phyloP scores from a whole-genome alignment of 2,888 invertebrate species.

The Xylota segnis region DNA sequence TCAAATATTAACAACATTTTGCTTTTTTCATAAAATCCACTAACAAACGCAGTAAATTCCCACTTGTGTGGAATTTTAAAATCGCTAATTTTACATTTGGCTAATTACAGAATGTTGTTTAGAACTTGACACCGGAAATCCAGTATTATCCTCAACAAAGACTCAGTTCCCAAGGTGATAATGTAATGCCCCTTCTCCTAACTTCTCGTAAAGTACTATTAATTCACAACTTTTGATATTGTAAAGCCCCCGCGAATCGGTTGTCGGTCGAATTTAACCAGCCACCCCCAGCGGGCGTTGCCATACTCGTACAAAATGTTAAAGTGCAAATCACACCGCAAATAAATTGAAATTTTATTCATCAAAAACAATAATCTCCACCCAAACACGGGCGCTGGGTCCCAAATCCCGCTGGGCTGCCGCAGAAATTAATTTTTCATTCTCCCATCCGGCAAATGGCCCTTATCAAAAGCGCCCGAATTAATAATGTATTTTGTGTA shows the following conservation, averaged over 20 bases:
- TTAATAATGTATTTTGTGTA: slow-evolving; percentile 74
- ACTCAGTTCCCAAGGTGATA: slow-evolving; percentile 7
- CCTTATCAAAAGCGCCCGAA: slow-evolving; percentile 67
- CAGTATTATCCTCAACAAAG: slow-evolving; percentile 35
- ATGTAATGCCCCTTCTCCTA: slow-evolving; percentile 21
- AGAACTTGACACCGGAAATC: slow-evolving; percentile 33
- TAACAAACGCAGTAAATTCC: background rate
- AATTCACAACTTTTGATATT: slow-evolving; percentile 40
- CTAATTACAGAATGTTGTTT: slow-evolving; percentile 26
- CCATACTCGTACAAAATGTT: slow-evolving; percentile 7
- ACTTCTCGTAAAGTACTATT: slow-evolving; percentile 4
- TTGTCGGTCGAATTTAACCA: background rate
- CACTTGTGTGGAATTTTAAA: background rate
- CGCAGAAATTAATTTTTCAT: slow-evolving; percentile 75
- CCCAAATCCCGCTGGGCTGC: slow-evolving; percentile 44
- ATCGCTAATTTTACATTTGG: slow-evolving; percentile 6
- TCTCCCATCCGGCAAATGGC: slow-evolving; percentile 58
- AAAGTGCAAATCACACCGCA: slow-evolving; percentile 72
- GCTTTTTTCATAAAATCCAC: background rate
- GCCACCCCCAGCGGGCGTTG: background rate
- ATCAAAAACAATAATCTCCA: slow-evolving; percentile 72
- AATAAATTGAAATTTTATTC: slow-evolving; percentile 76
- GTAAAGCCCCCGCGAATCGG: background rate
- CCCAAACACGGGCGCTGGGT: slow-evolving; percentile 10
- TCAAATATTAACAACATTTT: background rate